phyloP scores from a whole-genome alignment of 2,113 vertebrate genomes.

The Ascaphus truei region DNA sequence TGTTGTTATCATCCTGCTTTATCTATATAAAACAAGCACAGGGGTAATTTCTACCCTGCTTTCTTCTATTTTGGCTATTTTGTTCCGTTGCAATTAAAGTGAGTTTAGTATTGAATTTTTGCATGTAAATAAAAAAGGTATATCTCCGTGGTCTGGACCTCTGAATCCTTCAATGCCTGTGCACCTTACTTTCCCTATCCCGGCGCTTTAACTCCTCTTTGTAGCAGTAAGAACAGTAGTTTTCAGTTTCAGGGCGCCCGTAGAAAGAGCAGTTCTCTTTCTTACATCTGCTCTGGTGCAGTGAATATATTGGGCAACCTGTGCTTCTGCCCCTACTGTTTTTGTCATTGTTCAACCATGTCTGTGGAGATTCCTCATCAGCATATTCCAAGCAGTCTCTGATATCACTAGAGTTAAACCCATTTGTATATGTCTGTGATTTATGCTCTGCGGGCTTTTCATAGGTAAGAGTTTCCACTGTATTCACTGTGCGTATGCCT shows the following conservation, averaged over 20 bases:
- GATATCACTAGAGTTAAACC: conserved; percentile 75
- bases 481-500: conserved; percentile 79
- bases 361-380: conserved; percentile 76
- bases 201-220: conserved; percentile 90
- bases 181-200: conserved; percentile 75
- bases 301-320: conserved; percentile 76
- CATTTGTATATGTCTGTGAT: conserved; percentile 91
- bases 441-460: conserved; percentile 84
- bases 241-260: conserved; percentile 90
- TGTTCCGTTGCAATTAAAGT: conserved; percentile 27
- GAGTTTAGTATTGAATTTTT: conserved; percentile 38
- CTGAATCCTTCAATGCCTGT: conserved; percentile 65
- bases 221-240: conserved; percentile 97
- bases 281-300: conserved; percentile 91
- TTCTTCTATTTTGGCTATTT: conserved; percentile 24
- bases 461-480: conserved; percentile 75
- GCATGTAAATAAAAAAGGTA: conserved; percentile 58
- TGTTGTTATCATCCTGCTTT: conserved; percentile 23
- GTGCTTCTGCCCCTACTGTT: conserved; percentile 71
- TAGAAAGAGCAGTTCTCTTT: conserved; percentile 97
- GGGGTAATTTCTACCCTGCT: not conserved
- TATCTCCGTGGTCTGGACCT: conserved; percentile 47
- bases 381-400: conserved; percentile 88
- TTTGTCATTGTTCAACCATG: conserved; percentile 82
- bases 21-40: conserved; percentile 23